These are phyloP conservation scores for Anhinga anhinga DNA, from an alignment of 2,113 vertebrate species.

Conservation along the genomic window DNA sequence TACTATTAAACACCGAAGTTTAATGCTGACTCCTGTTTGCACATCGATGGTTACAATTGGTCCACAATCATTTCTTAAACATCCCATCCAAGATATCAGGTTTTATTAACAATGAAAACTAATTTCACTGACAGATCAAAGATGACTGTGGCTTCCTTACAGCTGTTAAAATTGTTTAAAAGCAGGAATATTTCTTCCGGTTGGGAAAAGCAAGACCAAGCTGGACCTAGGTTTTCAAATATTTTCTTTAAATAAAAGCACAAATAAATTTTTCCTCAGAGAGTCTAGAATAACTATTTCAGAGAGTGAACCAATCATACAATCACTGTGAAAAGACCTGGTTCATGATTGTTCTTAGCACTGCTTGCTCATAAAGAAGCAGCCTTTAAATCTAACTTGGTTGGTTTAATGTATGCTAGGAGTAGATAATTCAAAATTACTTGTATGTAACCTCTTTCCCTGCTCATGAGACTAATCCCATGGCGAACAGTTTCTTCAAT, in stretches of 20 bases:
- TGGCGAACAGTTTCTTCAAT: not conserved
- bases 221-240: not conserved
- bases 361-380: not conserved
- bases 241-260: conserved; percentile 16
- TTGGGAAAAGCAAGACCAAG: conserved; percentile 4
- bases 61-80: not conserved
- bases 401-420: not conserved
- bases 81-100: not conserved
- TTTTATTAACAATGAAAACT: conserved; percentile 37
- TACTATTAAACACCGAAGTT: not conserved
- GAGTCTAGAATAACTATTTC: not conserved
- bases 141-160: not conserved
- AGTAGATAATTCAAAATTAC: not conserved
- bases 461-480: not conserved
- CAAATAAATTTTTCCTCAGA: conserved; percentile 10
- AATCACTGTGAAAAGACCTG: not conserved
- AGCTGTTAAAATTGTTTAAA: conserved; percentile 6
- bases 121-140: conserved; percentile 52
- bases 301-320: not conserved
- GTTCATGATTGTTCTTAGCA: not conserved
- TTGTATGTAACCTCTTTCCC: not conserved
- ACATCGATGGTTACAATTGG: not conserved
- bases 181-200: not conserved
- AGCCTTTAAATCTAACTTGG: not conserved
- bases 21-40: not conserved